These are phyloP conservation scores for Toxostoma redivivum DNA, from an alignment of 2,113 vertebrate genomes.

Conservation along the genomic window DNA sequence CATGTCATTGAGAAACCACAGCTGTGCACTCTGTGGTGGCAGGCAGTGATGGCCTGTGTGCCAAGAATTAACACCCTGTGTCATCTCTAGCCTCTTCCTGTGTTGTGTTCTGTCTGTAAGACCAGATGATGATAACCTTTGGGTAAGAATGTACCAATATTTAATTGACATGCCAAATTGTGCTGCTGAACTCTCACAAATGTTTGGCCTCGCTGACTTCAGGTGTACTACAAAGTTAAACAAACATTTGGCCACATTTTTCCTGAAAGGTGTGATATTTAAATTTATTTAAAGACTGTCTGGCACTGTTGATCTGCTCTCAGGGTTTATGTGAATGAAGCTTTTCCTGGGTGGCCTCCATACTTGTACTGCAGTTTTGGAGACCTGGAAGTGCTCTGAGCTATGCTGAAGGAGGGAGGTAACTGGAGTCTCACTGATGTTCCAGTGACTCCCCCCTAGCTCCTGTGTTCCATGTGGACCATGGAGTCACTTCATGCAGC, in stretches of 20 bases:
- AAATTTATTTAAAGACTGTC: background rate
- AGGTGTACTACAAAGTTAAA: background rate
- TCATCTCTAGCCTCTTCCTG: background rate
- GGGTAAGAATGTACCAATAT: background rate
- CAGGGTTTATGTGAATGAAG: conserved; percentile 9
- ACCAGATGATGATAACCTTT: background rate
- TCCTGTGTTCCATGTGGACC: background rate
- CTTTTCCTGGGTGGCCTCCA: conserved; percentile 14
- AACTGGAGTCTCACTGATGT: background rate
- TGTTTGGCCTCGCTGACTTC: background rate
- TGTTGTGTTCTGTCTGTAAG: background rate
- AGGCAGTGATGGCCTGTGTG: background rate
- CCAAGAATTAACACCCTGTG: background rate
- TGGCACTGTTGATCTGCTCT: background rate
- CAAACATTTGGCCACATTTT: background rate
- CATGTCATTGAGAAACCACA: background rate
- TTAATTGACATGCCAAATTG: background rate
- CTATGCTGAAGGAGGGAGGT: background rate
- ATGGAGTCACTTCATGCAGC: background rate
- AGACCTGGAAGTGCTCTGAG: conserved; percentile 9
- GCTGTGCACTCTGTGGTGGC: background rate
- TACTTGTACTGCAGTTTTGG: background rate
- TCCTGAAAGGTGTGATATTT: background rate
- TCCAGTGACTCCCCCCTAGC: background rate
- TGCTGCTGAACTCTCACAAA: background rate